Conservation (phyloP, 2,888 invertebrate genomes). For the Agrotis puta region DNA sequence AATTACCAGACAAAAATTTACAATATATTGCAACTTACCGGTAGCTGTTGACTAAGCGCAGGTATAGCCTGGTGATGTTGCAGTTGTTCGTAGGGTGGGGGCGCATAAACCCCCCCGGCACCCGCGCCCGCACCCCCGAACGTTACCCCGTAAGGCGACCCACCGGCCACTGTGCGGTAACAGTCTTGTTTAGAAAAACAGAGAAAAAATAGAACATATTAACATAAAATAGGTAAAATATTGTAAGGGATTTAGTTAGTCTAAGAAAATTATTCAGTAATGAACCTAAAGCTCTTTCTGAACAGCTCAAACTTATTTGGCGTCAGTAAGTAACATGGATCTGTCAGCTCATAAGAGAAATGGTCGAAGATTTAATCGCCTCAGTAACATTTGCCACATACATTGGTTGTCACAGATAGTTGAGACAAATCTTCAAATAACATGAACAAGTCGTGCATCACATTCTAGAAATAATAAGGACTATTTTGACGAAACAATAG, state of each 20-base stretch:
- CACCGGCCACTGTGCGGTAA: slow-evolving; percentile 89
- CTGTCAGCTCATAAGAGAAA: too few relatives aligned
- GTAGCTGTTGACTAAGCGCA: slow-evolving; percentile 86
- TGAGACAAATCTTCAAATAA: too few relatives aligned
- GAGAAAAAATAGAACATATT: background rate
- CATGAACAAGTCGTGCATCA: too few relatives aligned
- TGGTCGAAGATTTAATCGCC: too few relatives aligned
- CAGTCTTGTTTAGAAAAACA: slow-evolving; percentile 25
- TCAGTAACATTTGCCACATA: too few relatives aligned
- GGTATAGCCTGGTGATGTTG: slow-evolving; percentile 88
- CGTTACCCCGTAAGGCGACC: slow-evolving; percentile 91
- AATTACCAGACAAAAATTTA: background rate
- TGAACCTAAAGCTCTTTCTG: too few relatives aligned
- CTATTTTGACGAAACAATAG: background rate
- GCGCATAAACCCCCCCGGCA: slow-evolving; percentile 91
- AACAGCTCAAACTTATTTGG: too few relatives aligned
- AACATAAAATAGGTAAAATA: background rate
- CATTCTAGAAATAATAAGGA: background rate
- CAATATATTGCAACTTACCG: slow-evolving; percentile 70
- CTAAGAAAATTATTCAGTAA: too few relatives aligned
- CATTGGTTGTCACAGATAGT: too few relatives aligned
- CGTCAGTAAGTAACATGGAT: too few relatives aligned
- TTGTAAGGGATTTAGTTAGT: background rate
- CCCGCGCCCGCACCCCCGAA: slow-evolving; percentile 89
- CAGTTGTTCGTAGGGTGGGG: slow-evolving; percentile 94